Percentiles rank a stretch among this genome's conserved stretches.
Evolutionary conservation across 2,888 invertebrate genomes (phyloP).

Genomic region (Tenthredo mesomela): DNA sequence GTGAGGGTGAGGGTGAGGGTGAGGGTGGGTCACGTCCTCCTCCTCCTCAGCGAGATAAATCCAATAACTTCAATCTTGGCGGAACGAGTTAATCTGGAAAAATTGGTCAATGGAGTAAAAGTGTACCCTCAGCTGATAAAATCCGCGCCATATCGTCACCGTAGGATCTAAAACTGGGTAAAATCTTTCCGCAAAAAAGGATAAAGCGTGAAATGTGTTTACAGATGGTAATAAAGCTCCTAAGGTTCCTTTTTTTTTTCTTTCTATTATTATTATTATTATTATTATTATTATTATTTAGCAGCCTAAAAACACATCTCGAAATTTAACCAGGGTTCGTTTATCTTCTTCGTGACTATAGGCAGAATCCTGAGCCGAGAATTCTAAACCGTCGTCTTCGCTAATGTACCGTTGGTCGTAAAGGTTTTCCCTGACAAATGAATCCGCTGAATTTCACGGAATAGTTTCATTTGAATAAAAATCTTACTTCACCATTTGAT

Average conservation of each 20-base stretch:
- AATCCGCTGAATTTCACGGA: not conserved
- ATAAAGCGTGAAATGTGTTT: not conserved
- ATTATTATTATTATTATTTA: not conserved
- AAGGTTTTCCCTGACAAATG: not conserved
- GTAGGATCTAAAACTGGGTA: not conserved
- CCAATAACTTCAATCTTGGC: constrained; percentile 32
- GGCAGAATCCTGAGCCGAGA: not conserved
- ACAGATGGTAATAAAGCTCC: not conserved
- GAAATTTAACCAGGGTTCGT: not conserved
- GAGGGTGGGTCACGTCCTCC: constrained; percentile 3
- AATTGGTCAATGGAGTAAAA: constrained; percentile 43
- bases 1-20: not conserved
- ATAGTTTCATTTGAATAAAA: constrained; percentile 3
- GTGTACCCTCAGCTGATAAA: constrained; percentile 33
- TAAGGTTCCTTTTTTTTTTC: not conserved
- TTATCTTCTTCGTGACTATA: not conserved
- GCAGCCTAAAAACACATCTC: not conserved
- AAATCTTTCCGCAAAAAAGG: not conserved
- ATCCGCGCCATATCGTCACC: not conserved
- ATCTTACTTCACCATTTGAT: not conserved
- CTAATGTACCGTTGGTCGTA: not conserved
- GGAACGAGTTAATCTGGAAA: constrained; percentile 47
- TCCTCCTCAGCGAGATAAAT: constrained; percentile 36
- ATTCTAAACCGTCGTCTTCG: not conserved
- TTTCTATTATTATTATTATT: not conserved